phyloP scores from a whole-genome alignment of 2,113 vertebrate species.

The Mastomys natalensis region DNA sequence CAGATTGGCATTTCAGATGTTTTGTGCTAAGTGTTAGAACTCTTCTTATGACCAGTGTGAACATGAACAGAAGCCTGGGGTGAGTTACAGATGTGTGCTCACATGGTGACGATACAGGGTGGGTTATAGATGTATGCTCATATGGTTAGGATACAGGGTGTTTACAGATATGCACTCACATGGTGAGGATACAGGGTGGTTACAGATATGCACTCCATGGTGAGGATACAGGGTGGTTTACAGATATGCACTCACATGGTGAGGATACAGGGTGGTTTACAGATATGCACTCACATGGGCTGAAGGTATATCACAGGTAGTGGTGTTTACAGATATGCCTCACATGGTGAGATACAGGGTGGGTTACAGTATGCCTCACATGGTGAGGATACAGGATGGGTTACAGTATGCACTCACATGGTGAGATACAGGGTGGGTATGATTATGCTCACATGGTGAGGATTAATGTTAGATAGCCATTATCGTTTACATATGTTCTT shows the following conservation, averaged over 20 bases:
- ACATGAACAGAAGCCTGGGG: background rate
- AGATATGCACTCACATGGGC: background rate
- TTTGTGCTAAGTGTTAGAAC: background rate
- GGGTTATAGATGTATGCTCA: background rate
- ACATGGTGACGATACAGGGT: background rate
- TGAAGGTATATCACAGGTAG: too few species aligned
- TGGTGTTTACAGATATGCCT: too few species aligned
- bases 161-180: background rate
- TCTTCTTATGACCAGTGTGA: background rate
- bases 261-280: background rate
- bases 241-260: background rate
- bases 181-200: background rate
- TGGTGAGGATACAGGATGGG: background rate
- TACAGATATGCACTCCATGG: too few species aligned
- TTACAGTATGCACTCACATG: background rate
- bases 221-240: background rate
- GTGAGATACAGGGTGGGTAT: background rate
- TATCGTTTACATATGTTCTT: too few species aligned
- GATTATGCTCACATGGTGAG: background rate
- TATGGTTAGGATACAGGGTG: too few species aligned
- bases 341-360: background rate
- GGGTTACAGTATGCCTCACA: background rate
- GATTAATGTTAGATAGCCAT: too few species aligned
- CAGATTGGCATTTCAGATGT: background rate
- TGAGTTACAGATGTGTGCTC: background rate